Conservation (phyloP, 2,797 vertebrate species). For the Prionace glauca region DNA sequence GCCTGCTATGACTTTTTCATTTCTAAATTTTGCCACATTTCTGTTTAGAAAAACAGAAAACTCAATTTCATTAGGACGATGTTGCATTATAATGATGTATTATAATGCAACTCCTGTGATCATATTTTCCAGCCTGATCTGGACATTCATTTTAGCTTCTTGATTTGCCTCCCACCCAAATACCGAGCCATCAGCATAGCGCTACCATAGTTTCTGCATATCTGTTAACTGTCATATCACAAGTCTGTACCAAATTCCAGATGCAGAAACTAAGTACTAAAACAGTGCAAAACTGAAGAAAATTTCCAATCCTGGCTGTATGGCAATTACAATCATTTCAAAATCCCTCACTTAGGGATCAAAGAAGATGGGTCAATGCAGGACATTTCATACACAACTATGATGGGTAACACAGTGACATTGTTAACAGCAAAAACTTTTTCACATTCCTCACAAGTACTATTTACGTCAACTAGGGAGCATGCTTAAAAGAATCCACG, state of each 20-base stretch:
- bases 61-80: neutral
- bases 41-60: neutral
- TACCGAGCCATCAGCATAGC: neutral
- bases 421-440: neutral
- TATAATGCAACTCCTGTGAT: neutral
- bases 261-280: neutral
- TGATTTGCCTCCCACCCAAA: neutral
- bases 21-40: neutral
- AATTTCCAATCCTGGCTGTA: neutral
- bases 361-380: neutral
- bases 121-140: neutral
- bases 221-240: neutral
- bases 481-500: neutral
- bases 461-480: neutral
- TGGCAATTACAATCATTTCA: neutral
- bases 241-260: neutral
- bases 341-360: neutral
- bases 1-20: neutral
- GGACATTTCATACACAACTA: neutral
- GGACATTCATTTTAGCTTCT: neutral
- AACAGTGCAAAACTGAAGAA: neutral
- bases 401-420: neutral
- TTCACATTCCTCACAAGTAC: neutral
- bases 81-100: neutral
- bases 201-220: neutral